phyloP scores from a whole-genome alignment of 2,113 vertebrate species.

The Xenopus tropicalis region UCB_Xtro_10.0 CM004447.2:140839001-140839500 shows the following conservation, averaged over 20 bases:
- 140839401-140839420: conserved; percentile 29
- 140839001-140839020: no score
- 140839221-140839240: no score
- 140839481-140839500: conserved; percentile 30
- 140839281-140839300: conserved; percentile 3
- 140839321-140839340: background rate
- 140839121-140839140: no score
- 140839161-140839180: no score
- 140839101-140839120: no score
- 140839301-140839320: conserved; percentile 3
- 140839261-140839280: background rate
- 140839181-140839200: no score
- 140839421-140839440: conserved; percentile 32
- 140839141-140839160: no score
- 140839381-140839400: conserved; percentile 19
- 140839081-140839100: no score
- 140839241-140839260: background rate
- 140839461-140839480: conserved; percentile 40
- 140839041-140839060: no score
- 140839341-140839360: background rate
- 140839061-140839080: no score
- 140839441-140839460: conserved; percentile 39
- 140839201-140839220: no score
- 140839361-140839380: background rate
- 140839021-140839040: no score